These are phyloP conservation scores for Gymnopithys bicolor DNA, from an alignment of 2,797 vertebrate species.

Conservation along the genomic window DNA sequence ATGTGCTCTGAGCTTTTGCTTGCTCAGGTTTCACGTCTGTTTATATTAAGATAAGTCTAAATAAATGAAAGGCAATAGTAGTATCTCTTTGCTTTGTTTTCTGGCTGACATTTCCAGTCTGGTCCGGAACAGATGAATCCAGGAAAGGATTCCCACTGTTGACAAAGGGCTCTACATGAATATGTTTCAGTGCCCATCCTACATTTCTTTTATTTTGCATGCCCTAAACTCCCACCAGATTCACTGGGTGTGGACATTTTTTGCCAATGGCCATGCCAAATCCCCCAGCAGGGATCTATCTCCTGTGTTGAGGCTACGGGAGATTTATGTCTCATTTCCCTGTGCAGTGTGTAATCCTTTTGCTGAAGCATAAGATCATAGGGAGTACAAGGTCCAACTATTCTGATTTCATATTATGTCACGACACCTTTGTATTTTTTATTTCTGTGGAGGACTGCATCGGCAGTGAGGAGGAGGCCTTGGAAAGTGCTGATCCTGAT, in stretches of 20 bases:
- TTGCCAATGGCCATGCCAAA: not conserved
- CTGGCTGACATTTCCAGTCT: constrained; percentile 30
- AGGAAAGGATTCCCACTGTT: constrained; percentile 6
- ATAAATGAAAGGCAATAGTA: not conserved
- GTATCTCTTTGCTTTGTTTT: not conserved
- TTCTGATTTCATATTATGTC: not conserved
- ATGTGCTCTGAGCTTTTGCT: not conserved
- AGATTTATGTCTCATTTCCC: not conserved
- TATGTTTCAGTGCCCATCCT: not conserved
- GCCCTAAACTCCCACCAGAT: not conserved
- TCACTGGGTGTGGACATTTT: not conserved
- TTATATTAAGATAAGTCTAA: constrained; percentile 9
- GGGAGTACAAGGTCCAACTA: not conserved
- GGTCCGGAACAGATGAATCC: not conserved
- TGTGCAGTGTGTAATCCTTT: not conserved
- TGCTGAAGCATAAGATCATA: not conserved
- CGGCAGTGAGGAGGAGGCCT: not conserved
- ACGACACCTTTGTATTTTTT: not conserved
- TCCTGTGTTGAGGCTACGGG: not conserved
- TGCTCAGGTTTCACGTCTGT: constrained; percentile 19
- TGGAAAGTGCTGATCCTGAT: not conserved
- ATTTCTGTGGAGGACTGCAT: not conserved
- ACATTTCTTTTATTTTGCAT: not conserved
- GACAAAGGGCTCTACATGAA: not conserved
- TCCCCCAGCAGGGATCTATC: not conserved